These are phyloP conservation scores for Picathartes gymnocephalus DNA, from an alignment of 2,113 vertebrate species.

Conservation along the genomic window DNA sequence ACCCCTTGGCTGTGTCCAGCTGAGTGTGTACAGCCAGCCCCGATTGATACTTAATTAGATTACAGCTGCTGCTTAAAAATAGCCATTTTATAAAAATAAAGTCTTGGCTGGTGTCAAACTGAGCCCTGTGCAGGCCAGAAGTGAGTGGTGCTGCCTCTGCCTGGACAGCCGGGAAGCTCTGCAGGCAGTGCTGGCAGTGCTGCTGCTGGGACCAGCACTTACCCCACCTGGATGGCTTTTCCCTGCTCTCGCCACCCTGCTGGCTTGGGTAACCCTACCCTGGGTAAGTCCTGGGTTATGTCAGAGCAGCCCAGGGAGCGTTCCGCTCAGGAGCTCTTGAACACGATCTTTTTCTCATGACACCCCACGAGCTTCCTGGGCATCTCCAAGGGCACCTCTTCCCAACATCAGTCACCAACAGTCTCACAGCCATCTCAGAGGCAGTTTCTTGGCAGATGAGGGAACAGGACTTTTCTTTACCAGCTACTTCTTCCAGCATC, in stretches of 20 bases:
- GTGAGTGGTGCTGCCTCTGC: neutral
- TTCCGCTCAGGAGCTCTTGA: neutral
- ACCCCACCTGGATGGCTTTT: neutral
- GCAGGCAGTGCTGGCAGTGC: neutral
- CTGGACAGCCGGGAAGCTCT: neutral
- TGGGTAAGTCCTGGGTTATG: no score
- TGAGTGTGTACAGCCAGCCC: neutral
- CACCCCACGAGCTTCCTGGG: neutral
- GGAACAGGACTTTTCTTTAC: neutral
- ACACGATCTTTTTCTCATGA: neutral
- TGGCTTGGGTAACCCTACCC: neutral
- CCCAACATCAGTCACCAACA: neutral
- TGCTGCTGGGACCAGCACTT: accelerated
- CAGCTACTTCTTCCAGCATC: neutral
- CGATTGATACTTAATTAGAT: constrained; percentile 49
- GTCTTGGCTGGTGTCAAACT: neutral
- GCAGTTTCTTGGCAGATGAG: neutral
- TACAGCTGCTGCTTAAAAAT: constrained; percentile 35
- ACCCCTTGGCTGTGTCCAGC: neutral
- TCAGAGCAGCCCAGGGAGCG: accelerated
- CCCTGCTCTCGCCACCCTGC: neutral
- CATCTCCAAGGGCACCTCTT: accelerated
- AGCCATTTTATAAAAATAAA: neutral
- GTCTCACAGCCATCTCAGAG: neutral
- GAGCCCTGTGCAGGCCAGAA: neutral